A percentile compares a stretch with the other conserved stretches of the same genome.
These are phyloP conservation scores for Neotragus moschatus DNA, from an alignment of 2,113 vertebrate genomes.

Conservation along the genomic window DNA sequence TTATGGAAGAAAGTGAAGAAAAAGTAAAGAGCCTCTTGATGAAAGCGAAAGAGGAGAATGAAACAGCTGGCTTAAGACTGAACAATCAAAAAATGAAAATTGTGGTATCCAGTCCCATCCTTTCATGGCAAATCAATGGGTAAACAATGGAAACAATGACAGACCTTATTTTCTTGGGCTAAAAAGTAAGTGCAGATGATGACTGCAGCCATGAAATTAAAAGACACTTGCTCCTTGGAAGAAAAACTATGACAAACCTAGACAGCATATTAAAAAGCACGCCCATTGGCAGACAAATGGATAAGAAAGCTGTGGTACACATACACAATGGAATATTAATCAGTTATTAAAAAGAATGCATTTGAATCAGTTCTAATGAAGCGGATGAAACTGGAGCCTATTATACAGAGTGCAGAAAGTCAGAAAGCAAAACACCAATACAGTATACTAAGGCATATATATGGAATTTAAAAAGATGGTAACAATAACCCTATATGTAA, in stretches of 20 bases:
- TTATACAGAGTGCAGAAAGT: not conserved
- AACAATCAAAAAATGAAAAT: not conserved
- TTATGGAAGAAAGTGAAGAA: not conserved
- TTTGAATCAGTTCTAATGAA: not conserved
- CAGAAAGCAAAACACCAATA: not conserved
- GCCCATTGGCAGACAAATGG: not conserved
- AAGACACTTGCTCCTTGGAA: not conserved
- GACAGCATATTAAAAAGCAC: not conserved
- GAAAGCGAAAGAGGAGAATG: not conserved
- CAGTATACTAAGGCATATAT: not conserved
- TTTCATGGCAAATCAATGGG: not conserved
- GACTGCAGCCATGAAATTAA: not conserved
- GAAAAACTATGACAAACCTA: not conserved
- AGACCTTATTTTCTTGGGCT: not conserved
- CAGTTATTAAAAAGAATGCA: not conserved
- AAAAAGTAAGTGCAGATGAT: not conserved
- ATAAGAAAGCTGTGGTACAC: not conserved
- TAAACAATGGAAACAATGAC: not conserved
- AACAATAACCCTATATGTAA: accelerated
- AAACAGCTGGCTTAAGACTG: not conserved
- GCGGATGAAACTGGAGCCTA: not conserved
- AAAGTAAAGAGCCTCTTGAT: not conserved
- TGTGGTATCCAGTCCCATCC: not conserved
- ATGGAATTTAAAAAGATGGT: not conserved
- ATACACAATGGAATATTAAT: not conserved